Conservation (phyloP, 2,113 vertebrate genomes). For the Carassius carassius region DNA sequence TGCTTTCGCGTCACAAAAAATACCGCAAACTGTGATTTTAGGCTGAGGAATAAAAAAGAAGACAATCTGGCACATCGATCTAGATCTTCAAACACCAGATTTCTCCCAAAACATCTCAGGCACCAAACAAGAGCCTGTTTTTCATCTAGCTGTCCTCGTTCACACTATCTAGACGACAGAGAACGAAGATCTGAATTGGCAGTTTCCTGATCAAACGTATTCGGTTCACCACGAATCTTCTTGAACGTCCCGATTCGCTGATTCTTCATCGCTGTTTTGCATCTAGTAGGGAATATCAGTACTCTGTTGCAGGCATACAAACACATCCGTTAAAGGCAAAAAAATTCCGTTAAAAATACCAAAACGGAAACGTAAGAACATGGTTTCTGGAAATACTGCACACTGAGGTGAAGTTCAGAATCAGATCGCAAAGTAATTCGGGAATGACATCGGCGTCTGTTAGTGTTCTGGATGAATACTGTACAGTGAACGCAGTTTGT, state of each 20-base stretch:
- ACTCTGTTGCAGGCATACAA: slow-evolving; percentile 14
- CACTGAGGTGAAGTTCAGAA: not conserved
- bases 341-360: not conserved
- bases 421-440: too few relatives aligned
- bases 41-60: not conserved
- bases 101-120: not conserved
- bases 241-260: too few relatives aligned
- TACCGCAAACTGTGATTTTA: not conserved
- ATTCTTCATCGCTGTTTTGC: not conserved
- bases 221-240: too few relatives aligned
- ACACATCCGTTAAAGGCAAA: slow-evolving; percentile 49
- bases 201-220: not conserved
- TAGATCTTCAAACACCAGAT: not conserved
- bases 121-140: too few relatives aligned
- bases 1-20: slow-evolving; percentile 11
- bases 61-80: not conserved
- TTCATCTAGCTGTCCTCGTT: too few relatives aligned
- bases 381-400: slow-evolving; percentile 25
- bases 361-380: not conserved
- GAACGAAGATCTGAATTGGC: not conserved
- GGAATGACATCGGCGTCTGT: not conserved
- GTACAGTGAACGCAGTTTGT: too few relatives aligned
- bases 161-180: not conserved
- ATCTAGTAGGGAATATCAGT: not conserved
- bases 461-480: not conserved